Base-by-base conservation (phyloP, 2,797 vertebrate species). In the Pseudopleuronectes americanus region DNA sequence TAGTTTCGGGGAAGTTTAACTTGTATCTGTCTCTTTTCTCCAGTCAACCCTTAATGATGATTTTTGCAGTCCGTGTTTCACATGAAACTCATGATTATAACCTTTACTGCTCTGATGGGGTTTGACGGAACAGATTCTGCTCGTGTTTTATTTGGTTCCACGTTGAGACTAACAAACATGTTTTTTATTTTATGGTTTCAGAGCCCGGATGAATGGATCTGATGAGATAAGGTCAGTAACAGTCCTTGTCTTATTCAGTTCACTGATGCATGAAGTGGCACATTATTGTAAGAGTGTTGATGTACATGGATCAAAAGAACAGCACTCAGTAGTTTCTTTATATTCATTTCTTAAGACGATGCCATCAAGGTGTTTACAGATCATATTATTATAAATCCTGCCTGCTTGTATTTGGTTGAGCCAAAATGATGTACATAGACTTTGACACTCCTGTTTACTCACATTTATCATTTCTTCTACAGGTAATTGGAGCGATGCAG, bases 11-110 rank as follows among this genome's bases (percentile, higher is more conserved):
- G 7, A 41, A 13, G 38, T 41, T 4, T 0, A 41, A 16, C 38
- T 41, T 21, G n/a, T n/a, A 1, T 51, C 6, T 19, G 6, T 26
- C 6, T 56, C 16, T 36, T 45, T 71, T 31, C 17, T 16, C 13
- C 7, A 21, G 81, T 89, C 87, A 84, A 91, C 88, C 90, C 90
- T 84, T 38, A 49, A 84, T 95, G 93, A 94, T 94, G 94, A 95
- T 31, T 6, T 4, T 79, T 93, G 92, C 93, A 89, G 92, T 95
- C 92, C 91, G 92, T 93, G 93, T 94, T 95, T 93, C 91, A 93
- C 70, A 89, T 91, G 92, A 94, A 88, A 4, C 77, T 83, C 26
- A 60, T 94, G 92, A 93, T 93, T 93, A 91, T 61, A 57, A 53
- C 58, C 36, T 74, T 87, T 62, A 92, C 89, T 87, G 87, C 91